Conservation (phyloP, 2,888 invertebrate species). For the Eretmocerus hayati region DNA sequence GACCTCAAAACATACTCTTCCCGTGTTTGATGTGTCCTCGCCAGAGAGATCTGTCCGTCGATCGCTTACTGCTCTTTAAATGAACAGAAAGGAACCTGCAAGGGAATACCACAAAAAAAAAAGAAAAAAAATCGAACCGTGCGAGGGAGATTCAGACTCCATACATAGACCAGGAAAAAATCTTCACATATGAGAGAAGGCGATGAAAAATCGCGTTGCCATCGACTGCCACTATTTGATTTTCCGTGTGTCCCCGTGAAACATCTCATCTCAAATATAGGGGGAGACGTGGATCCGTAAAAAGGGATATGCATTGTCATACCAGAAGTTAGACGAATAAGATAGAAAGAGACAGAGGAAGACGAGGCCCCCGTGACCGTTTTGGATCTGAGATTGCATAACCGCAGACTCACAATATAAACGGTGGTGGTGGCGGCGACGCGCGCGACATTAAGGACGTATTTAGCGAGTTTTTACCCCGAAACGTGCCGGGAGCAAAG, state of each 20-base stretch:
- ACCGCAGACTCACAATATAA: constrained; percentile 25
- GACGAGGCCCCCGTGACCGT: constrained; percentile 1
- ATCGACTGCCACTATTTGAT: constrained; percentile 15
- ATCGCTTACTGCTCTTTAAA: too few relatives aligned
- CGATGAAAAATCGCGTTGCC: constrained; percentile 18
- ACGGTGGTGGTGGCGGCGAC: not conserved
- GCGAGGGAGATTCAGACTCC: not conserved
- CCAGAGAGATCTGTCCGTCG: constrained; percentile 15
- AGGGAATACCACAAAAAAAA: not conserved
- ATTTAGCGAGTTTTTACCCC: constrained; percentile 34
- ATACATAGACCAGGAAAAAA: not conserved
- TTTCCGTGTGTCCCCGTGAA: too few relatives aligned
- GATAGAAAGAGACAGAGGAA: constrained; percentile 19
- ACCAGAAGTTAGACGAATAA: constrained; percentile 2
- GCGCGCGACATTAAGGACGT: constrained; percentile 33
- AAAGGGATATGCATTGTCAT: constrained; percentile 8
- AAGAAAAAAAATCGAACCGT: not conserved
- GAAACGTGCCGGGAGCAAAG: too few relatives aligned
- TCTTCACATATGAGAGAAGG: constrained; percentile 2
- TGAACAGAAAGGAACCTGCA: constrained; percentile 1
- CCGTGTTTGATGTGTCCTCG: constrained; percentile 17
- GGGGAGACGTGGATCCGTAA: not conserved
- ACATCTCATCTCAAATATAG: too few relatives aligned
- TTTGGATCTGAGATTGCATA: constrained; percentile 26
- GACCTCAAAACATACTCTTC: constrained; percentile 19